Evolutionary conservation across 2,113 vertebrate genomes (phyloP).

Genomic region (Ptychochromis oligacanthus): DNA sequence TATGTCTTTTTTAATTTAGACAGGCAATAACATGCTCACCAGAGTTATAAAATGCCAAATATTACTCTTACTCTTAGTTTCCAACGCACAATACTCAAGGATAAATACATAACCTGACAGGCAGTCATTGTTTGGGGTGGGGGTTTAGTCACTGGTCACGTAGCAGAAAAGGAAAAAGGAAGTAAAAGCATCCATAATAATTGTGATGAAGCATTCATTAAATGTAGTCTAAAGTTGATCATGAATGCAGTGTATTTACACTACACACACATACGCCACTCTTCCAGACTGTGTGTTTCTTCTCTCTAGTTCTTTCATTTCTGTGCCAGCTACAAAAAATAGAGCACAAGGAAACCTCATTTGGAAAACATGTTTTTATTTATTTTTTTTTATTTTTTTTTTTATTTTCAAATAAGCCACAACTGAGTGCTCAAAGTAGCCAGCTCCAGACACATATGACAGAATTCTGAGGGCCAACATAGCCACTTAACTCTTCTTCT

Average conservation of each 20-base stretch:
- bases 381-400: background rate
- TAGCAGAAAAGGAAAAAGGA: background rate
- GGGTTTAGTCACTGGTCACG: background rate
- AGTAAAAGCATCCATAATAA: background rate
- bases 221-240: background rate
- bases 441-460: conserved; percentile 11
- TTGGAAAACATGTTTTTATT: background rate
- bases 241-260: no score
- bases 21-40: background rate
- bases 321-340: background rate
- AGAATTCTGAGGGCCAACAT: background rate
- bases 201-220: background rate
- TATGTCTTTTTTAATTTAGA: background rate
- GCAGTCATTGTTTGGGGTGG: background rate
- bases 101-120: background rate
- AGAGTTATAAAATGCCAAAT: background rate
- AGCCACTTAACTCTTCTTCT: conserved; percentile 1
- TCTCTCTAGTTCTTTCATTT: background rate
- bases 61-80: background rate
- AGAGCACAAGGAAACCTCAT: background rate
- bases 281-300: no score
- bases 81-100: background rate
- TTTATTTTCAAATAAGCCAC: conserved; percentile 19
- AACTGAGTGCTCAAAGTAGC: conserved; percentile 19
- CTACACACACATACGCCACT: no score